Conservation (phyloP, 2,888 invertebrate species). For the Cephonodes hylas region DNA sequence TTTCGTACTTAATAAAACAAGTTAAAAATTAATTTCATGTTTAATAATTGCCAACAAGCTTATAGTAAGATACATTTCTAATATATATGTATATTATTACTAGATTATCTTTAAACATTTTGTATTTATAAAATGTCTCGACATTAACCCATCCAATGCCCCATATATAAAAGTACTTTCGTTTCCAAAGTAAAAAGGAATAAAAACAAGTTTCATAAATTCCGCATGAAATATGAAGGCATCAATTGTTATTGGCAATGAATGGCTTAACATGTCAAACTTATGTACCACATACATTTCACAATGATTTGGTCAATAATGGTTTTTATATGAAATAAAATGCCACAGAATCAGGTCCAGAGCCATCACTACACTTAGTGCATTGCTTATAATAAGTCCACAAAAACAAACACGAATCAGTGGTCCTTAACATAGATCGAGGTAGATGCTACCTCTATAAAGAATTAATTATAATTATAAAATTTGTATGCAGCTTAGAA, state of each 20-base stretch:
- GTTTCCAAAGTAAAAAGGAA: not conserved
- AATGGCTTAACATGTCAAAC: slow-evolving; percentile 3
- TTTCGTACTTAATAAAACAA: not conserved
- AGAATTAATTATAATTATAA: not conserved
- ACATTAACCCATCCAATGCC: slow-evolving; percentile 4
- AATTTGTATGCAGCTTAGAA: not conserved
- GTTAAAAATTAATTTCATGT: not conserved
- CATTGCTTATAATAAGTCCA: not conserved
- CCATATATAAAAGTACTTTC: not conserved
- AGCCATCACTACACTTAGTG: not conserved
- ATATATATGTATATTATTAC: not conserved
- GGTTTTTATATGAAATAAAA: not conserved
- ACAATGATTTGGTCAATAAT: slow-evolving; percentile 3
- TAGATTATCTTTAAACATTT: not conserved
- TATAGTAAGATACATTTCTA: not conserved
- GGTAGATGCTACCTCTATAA: not conserved
- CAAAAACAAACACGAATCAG: not conserved
- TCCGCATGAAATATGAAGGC: not conserved
- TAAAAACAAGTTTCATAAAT: not conserved
- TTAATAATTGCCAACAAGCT: slow-evolving; percentile 12
- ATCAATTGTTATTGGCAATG: not conserved
- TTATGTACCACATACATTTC: not conserved
- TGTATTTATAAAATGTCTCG: not conserved
- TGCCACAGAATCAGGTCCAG: slow-evolving; percentile 3
- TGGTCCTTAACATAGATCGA: not conserved